These are phyloP conservation scores for Apodemus speciosus DNA, from an alignment of 2,113 vertebrate species.

Conservation along the genomic window DNA sequence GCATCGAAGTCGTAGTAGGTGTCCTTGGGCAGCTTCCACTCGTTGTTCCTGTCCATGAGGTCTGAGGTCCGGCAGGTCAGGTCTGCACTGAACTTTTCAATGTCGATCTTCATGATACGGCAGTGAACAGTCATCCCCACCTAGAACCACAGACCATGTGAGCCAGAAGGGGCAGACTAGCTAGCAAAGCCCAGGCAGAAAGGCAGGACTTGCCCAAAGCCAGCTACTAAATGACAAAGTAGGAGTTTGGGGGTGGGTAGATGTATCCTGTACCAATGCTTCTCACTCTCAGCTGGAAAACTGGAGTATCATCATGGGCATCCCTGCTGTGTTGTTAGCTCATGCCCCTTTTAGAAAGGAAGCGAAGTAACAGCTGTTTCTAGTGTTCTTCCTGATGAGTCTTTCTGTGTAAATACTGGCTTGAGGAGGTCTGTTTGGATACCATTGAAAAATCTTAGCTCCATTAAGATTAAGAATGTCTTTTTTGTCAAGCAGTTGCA, in stretches of 20 bases:
- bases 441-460: not conserved
- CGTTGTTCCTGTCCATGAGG: conserved; percentile 96
- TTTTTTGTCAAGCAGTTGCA: not conserved
- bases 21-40: conserved; percentile 99
- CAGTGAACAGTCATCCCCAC: conserved; percentile 99
- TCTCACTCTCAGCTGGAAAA: not conserved
- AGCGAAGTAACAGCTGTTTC: not conserved
- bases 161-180: conserved; percentile 70
- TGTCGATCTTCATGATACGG: conserved; percentile 99
- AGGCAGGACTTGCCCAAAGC: not conserved
- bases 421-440: not conserved
- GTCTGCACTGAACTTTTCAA: conserved; percentile 98
- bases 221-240: not conserved
- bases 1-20: conserved; percentile 97
- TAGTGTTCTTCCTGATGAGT: not conserved
- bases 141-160: conserved; percentile 83
- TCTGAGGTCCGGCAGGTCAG: conserved; percentile 98
- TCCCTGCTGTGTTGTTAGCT: not conserved
- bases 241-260: not conserved
- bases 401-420: not conserved
- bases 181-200: conserved; percentile 53
- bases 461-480: not conserved
- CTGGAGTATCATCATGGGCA: not conserved
- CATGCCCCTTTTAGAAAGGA: not conserved
- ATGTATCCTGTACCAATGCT: not conserved